Evolutionary conservation across 1,140 invertebrate species (phyloP), one percentile per base, ranked within the genome.

Genomic region (Drosophila littoralis): DNA sequence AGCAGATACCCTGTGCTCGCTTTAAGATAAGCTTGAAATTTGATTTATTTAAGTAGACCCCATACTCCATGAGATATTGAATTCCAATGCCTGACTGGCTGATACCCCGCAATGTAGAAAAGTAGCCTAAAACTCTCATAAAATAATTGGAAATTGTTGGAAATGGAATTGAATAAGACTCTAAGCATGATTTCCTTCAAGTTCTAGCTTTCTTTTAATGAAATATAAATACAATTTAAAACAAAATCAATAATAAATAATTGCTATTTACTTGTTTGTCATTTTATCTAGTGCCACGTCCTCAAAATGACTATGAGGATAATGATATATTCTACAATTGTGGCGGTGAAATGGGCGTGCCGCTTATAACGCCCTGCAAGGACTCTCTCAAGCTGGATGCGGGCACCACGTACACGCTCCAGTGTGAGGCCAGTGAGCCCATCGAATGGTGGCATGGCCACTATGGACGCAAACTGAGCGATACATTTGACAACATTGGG

Each of bases 341-440:
- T 60, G 83, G 84, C 10, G 84, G 83, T 3, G 84, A 83, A 15
- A 35, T 48, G 7, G 88, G 72, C 28, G 80, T 82, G 10, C 94
- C 94, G 4, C 79, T 93, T 38, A 93, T 94, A 58, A 91, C 82
- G 64, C 93, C 93, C 57, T 82, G 86, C 57, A 76, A 86, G 83
- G 92, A 86, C 38, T 93, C 94, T 77, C 81, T 94, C 28, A 92
- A 92, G 46, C 86, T 94, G 71, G 85, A 93, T 46, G 81, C 79
- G 3, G 90, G 86, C 42, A 92, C 93, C 70, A 93, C 93, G 73
- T 93, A 92, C 68, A 94, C 93, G 45, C 76, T 95, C 32, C 73
- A 52, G 28, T 95, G 94, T 79, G 92, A 93, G 88, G 93, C 92
- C 38, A 92, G 92, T 17, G 86, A 90, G 57, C 91, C 92, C 7